Evolutionary conservation across 2,797 vertebrate species (phyloP).

Genomic region (Semotilus atromaculatus): DNA sequence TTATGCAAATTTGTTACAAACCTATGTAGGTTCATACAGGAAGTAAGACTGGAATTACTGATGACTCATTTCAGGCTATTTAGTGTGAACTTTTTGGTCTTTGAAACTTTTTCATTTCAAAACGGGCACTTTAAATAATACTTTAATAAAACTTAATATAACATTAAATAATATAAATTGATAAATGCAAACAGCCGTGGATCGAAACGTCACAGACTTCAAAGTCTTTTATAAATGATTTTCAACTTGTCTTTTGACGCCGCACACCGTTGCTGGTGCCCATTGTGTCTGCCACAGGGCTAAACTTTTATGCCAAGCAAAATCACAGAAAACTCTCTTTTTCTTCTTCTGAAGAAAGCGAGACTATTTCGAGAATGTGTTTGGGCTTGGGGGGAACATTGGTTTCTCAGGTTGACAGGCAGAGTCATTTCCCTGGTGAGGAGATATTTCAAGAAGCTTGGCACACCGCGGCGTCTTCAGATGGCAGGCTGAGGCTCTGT

Average conservation of each 20-base stretch:
- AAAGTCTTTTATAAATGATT: slow-evolving; percentile 40
- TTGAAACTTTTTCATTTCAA: neutral
- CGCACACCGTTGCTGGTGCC: slow-evolving; percentile 43
- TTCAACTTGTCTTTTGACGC: slow-evolving; percentile 39
- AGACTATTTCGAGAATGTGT: slow-evolving; percentile 61
- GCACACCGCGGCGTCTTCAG: slow-evolving; percentile 56
- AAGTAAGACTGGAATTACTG: neutral
- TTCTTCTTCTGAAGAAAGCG: slow-evolving; percentile 53
- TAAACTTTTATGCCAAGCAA: slow-evolving; percentile 52
- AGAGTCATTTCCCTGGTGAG: slow-evolving; percentile 64
- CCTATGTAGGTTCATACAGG: neutral
- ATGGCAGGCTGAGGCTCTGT: slow-evolving; percentile 58
- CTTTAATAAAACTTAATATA: neutral
- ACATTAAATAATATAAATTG: neutral
- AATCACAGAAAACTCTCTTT: slow-evolving; percentile 55
- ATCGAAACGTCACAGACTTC: slow-evolving; percentile 24
- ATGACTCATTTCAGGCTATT: neutral
- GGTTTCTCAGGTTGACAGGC: slow-evolving; percentile 64
- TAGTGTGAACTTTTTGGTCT: neutral
- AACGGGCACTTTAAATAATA: neutral
- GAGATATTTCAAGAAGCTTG: slow-evolving; percentile 62
- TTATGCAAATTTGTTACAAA: no score
- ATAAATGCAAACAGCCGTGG: slow-evolving; percentile 14
- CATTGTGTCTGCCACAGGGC: slow-evolving; percentile 54
- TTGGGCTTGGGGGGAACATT: slow-evolving; percentile 58